These are phyloP conservation scores for Trissolcus brochymenae DNA, from an alignment of 2,888 invertebrate species.

Conservation along the genomic window DNA sequence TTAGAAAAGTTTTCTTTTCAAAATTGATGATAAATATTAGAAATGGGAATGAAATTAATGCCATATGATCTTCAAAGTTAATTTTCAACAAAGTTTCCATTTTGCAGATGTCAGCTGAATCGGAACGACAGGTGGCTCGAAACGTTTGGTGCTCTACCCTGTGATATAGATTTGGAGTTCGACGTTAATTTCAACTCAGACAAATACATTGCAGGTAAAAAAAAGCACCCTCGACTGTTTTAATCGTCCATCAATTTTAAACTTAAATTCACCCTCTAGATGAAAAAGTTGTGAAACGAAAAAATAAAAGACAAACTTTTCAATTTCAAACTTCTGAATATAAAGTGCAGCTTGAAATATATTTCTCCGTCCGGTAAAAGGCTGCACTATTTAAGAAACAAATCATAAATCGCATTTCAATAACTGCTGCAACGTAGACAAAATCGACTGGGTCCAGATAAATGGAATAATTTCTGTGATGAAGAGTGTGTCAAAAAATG, in stretches of 20 bases:
- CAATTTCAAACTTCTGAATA: no score
- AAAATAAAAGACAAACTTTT: no score
- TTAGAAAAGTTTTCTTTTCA: no score
- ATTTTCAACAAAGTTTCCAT: not conserved
- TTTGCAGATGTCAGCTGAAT: conserved; percentile 65
- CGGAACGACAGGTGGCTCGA: conserved; percentile 67
- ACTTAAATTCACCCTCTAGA: no score
- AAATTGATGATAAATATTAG: not conserved
- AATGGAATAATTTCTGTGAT: not conserved
- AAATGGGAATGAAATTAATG: not conserved
- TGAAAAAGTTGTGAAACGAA: no score
- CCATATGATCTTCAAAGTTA: not conserved
- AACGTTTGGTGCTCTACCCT: conserved; percentile 61
- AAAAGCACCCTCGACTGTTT: conserved; percentile 2
- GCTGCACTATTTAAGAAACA: conserved; percentile 12
- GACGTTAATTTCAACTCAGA: conserved; percentile 66
- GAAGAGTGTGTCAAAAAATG: not conserved
- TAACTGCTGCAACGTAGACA: conserved; percentile 3
- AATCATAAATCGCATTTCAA: conserved; percentile 17
- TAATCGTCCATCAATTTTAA: not conserved
- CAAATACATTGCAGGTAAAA: conserved; percentile 66
- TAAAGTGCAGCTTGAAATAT: not conserved
- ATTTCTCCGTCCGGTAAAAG: not conserved
- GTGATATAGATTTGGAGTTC: conserved; percentile 58
- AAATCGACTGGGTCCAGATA: conserved; percentile 1